Percentiles rank a stretch among this genome's conserved stretches.
Conservation (phyloP, 1,140 invertebrate species). For the Drepana arcuata region DNA sequence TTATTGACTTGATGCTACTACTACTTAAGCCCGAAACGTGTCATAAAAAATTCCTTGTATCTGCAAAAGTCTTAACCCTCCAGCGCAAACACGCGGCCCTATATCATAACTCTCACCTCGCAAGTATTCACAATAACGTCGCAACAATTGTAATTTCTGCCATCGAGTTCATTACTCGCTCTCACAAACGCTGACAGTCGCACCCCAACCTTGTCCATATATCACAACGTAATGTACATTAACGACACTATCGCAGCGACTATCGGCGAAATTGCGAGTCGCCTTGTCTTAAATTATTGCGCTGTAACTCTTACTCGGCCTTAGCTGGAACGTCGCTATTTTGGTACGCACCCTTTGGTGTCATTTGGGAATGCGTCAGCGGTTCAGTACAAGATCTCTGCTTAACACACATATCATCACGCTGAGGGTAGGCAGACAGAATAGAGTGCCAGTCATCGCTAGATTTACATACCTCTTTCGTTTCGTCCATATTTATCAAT, state of each 20-base stretch:
- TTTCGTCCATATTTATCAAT: no score
- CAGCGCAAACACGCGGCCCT: no score
- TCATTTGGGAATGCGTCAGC: no score
- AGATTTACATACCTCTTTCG: no score
- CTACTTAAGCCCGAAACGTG: no score
- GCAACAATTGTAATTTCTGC: neutral
- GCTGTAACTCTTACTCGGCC: neutral
- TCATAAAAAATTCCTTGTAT: neutral
- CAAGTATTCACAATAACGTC: neutral
- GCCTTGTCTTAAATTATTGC: neutral
- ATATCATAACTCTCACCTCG: neutral
- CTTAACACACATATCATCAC: no score
- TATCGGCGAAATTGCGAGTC: no score
- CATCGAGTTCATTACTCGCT: neutral
- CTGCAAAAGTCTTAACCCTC: neutral
- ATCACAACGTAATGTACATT: neutral
- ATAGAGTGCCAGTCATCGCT: no score
- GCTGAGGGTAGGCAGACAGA: neutral
- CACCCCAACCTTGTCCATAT: neutral
- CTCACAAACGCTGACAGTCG: neutral
- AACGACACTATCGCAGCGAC: neutral
- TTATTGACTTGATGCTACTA: no score
- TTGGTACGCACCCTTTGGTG: no score
- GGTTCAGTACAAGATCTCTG: no score
- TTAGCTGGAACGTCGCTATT: neutral